phyloP scores from a whole-genome alignment of 2,797 vertebrate species.

The Denticeps clupeoides region DNA sequence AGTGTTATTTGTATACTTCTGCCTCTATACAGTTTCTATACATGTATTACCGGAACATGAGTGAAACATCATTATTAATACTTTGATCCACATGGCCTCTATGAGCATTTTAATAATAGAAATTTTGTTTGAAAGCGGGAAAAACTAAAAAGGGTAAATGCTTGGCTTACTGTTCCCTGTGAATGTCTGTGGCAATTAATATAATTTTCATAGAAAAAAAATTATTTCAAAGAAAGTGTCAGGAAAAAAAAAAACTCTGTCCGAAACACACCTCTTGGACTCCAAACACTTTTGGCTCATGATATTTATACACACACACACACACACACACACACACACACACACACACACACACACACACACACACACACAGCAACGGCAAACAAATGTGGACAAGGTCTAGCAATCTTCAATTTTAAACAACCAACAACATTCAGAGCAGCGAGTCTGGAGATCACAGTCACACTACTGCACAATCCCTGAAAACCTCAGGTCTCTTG shows the following conservation, averaged over 20 bases:
- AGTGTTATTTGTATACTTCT: no score
- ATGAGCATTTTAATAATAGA: no score
- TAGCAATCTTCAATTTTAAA: background rate
- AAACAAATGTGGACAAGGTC: background rate
- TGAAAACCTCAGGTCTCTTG: constrained; percentile 17
- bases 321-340: constrained; percentile 7
- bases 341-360: background rate
- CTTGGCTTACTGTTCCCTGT: no score
- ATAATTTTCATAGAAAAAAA: no score
- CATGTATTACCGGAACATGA: no score
- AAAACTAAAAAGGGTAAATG: no score
- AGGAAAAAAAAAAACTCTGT: constrained; percentile 4
- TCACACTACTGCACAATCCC: no score
- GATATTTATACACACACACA: constrained; percentile 33
- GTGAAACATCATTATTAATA: no score
- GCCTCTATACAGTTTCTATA: no score
- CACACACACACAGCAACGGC: background rate
- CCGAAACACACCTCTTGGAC: constrained; percentile 6
- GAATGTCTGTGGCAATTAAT: no score
- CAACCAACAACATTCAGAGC: background rate
- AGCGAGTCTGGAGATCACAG: background rate
- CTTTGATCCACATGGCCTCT: no score
- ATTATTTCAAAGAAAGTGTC: background rate
- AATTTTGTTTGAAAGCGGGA: no score
- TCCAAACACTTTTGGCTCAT: constrained; percentile 7